Evolutionary conservation across 1,140 invertebrate species (phyloP), one percentile per base, ranked within the genome.

Genomic region (Aphaenogaster ashmeadi): DNA sequence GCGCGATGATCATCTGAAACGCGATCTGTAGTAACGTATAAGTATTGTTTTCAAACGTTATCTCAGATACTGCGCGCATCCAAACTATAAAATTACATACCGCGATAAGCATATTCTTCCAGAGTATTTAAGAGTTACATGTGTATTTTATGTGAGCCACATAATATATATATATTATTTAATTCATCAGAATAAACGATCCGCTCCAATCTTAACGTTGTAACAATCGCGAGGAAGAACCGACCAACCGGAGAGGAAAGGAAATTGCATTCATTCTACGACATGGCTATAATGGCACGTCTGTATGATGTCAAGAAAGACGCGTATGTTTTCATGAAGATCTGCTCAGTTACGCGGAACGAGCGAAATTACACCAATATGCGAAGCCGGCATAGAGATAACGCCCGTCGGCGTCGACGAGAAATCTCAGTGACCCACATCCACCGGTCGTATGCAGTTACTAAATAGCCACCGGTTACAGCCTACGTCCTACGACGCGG

Each of bases 351-450:
- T 62, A 38, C 52, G 21, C 11, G 47, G 44, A 87, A 66, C 13
- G 18, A 64, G 86, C 54, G 47, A 71, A 80, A 86, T 72, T 74
- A 47, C 21, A 60, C 3, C 36, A 78, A 87, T 64, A 85, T 41
- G 62, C 86, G 60, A 75, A 81, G 75, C 84, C 84, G 60, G 69
- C 56, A 56, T 77, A 80, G 33, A 91, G 81, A 87, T 84, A 77
- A 80, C 50, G 74, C 33, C 44, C 36, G 77, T 13, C 52, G 36
- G 36, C 7, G 62, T 60, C 38, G 67, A 56, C 33, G 56, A 67
- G 79, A 79, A 90, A 87, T 78, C 44, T 67, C 56, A 69, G 58
- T 67, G 88, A 90, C 86, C 86, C 64, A 90, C 72, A 89, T 89
- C 11, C 77, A 7, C 9, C 47, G 56, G 33, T 67, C 18, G 27